These are phyloP conservation scores for Sitodiplosis mosellana DNA, from an alignment of 1,140 invertebrate genomes.

Conservation along the genomic window DNA sequence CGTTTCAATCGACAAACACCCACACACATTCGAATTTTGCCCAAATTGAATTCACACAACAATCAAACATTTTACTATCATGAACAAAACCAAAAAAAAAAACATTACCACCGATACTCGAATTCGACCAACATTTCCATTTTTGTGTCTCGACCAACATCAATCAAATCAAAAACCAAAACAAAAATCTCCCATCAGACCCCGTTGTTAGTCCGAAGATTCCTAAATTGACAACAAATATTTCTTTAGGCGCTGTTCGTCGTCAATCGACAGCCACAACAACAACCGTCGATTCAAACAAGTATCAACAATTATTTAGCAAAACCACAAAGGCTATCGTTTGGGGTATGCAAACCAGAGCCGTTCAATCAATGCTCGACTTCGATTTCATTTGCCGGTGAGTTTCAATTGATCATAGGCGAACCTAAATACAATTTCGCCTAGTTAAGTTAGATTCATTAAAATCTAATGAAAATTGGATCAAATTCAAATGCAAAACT, in stretches of 20 bases:
- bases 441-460: too few relatives aligned
- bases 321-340: slow-evolving; percentile 83
- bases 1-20: neutral
- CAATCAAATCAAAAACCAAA: neutral
- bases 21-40: neutral
- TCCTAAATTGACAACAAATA: too few relatives aligned
- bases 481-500: slow-evolving; percentile 24
- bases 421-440: too few relatives aligned
- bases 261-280: slow-evolving; percentile 3
- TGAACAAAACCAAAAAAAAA: neutral
- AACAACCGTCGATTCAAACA: slow-evolving; percentile 1
- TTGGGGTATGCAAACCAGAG: slow-evolving; percentile 97
- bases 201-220: neutral
- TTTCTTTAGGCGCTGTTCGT: too few relatives aligned
- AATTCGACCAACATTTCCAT: too few relatives aligned
- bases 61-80: neutral
- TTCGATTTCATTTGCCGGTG: slow-evolving; percentile 94
- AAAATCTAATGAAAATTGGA: too few relatives aligned
- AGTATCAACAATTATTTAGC: slow-evolving; percentile 45
- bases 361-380: slow-evolving; percentile 96
- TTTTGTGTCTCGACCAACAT: neutral
- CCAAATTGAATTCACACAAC: neutral
- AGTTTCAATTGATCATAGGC: too few relatives aligned
- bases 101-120: neutral
- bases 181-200: neutral